Base-by-base conservation (phyloP, 2,888 invertebrate species). In the Carpatolechia fugitivella region DNA sequence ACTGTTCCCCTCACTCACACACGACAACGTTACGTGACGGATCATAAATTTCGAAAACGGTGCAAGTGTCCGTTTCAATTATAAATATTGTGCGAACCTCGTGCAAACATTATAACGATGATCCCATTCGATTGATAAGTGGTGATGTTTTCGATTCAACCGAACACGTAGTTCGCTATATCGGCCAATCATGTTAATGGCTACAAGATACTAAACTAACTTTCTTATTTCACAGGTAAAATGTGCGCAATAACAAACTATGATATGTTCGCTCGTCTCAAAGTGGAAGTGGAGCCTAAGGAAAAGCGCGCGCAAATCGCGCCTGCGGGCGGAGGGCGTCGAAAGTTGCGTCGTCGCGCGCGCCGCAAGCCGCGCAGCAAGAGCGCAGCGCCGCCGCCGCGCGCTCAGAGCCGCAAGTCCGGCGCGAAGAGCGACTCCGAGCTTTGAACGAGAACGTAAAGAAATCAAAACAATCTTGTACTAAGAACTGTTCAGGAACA, bases 221-320 rank as follows among this genome's bases (percentile, higher is more conserved):
- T 20, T 29, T 44, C 3, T 10, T 11, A 18, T 47, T 29, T 20
- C 41, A 7, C 68, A 91, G 91, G 90, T 57, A 90, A 87, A 76
- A 85, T 87, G 82, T 91, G 91, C 67, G 73, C 68, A 3, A 90
- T 91, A 60, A 88, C 88, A 6, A 91, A 90, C 70, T 87, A 90
- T 66, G 91, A 91, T 61, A 89, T 86, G 85, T 89, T 91, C 63
- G 82, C 89, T 4, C 85, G 91, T 44, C 68, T 87, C 38, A 87
- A 85, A 73, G 77, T 86, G 57, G 86, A 82, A 63, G 76, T 85
- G 60, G 87, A 90, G 66, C 79, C 82, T 33, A 91, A 90, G 75
- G 60, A 70, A 52, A 62, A 78, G 53, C 72, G 85, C 48, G 63
- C 75, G 56, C 70, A 71, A 57, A 58, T 68, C 14, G 69, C 77